A percentile compares a stretch with the other conserved stretches of the same genome.
Evolutionary conservation across 2,888 invertebrate species (phyloP).

Genomic region (Dexiosoma caninum): DNA sequence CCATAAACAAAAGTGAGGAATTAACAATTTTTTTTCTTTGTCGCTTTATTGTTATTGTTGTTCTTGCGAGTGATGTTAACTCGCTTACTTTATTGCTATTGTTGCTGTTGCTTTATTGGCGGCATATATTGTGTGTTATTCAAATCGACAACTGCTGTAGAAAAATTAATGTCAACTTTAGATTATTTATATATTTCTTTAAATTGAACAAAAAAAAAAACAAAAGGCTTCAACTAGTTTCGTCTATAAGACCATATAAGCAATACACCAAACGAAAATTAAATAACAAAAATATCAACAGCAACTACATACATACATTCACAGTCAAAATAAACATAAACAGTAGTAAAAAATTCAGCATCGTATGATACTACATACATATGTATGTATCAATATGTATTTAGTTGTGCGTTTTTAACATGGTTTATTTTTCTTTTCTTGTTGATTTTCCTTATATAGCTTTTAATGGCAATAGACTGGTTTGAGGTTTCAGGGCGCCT

Average conservation of each 20-base stretch:
- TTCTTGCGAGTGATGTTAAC: background rate
- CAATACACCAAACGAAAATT: constrained; percentile 10
- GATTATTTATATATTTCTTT: constrained; percentile 60
- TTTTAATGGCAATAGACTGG: constrained; percentile 27
- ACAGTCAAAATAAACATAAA: constrained; percentile 22
- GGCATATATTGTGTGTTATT: constrained; percentile 70
- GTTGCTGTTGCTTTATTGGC: constrained; percentile 26
- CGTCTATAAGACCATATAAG: constrained; percentile 14
- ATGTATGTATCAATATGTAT: background rate
- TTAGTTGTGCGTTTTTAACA: background rate
- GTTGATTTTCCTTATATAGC: background rate
- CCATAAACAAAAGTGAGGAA: background rate
- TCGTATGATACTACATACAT: background rate
- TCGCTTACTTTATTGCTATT: background rate
- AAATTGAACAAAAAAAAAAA: constrained; percentile 59
- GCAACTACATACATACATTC: background rate
- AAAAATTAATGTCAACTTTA: constrained; percentile 64
- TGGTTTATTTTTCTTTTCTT: background rate
- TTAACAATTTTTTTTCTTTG: background rate
- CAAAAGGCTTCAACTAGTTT: constrained; percentile 61
- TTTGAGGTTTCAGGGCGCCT: constrained; percentile 43
- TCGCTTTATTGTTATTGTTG: background rate
- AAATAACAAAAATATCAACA: background rate
- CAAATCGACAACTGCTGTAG: constrained; percentile 58
- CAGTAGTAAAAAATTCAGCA: constrained; percentile 48